Evolutionary conservation across 2,888 invertebrate genomes (phyloP), one percentile per base, ranked within the genome.

Genomic region (Eledona agricola): DNA sequence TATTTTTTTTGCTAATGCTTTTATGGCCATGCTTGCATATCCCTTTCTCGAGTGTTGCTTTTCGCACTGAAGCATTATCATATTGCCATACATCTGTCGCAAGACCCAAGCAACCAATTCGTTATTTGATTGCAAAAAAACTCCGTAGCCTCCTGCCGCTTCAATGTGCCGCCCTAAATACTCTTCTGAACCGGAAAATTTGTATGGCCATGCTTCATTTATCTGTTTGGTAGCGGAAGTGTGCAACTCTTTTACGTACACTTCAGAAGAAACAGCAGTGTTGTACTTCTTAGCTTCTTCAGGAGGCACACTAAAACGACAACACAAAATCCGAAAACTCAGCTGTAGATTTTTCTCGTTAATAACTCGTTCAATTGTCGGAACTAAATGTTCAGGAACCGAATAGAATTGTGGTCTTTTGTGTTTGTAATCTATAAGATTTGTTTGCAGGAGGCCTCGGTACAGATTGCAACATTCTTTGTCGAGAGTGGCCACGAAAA

Each of bases 81-180:
- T 31, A 10, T 70, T 72, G 9, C 73, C 71, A 40, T 70, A 66
- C 16, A 71, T 69, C 43, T 71, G 71, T 35, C 70, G 69, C 9
- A 77, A 26, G 5, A 62, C 65, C 77, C 77, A 78, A 4, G 76
- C 70, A 3, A 76, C 65, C 29, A 78, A 54, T 51, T 67, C 59
- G 38, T 72, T 42, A 35, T 66, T 67, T 15, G 63, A 45, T 60
- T 73, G 75, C 2, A 71, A 56, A 56, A 73, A 77, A 1, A 77
- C 50, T 10, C 77, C 77, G 10, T 68, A 32, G 4, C 74, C 72
- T 11, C 66, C 70, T 47, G 76, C 77, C 43, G 69, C 55, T 51
- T 65, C 66, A 15, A 77, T 62, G n/a, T 74, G 43, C 22, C 59
- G 56, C 1, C 49, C 51, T 12, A 77, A 32, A 38, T 67, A 71